Evolutionary conservation across 2,888 invertebrate genomes (phyloP).

Genomic region (Stenolophus ochropezus): DNA sequence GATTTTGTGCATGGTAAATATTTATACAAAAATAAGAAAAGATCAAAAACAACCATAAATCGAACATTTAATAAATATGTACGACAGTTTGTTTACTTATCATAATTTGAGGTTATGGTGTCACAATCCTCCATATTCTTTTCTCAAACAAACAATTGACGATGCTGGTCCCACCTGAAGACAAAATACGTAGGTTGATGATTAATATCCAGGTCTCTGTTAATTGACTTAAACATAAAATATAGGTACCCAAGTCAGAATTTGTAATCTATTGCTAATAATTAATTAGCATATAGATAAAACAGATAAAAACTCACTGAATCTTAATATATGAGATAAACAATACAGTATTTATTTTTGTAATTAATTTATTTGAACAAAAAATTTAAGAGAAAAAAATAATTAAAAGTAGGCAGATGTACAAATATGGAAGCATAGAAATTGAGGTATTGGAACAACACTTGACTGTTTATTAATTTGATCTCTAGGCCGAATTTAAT

Average conservation of each 20-base stretch:
- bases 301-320: conserved; percentile 43
- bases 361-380: conserved; percentile 33
- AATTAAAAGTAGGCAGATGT: neutral
- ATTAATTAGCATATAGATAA: conserved; percentile 56
- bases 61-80: too few species aligned
- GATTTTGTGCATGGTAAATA: too few species aligned
- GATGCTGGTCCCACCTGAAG: conserved; percentile 31
- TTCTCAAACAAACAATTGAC: conserved; percentile 51
- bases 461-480: neutral
- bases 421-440: conserved; percentile 24
- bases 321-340: conserved; percentile 49
- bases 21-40: too few species aligned
- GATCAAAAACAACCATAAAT: too few species aligned
- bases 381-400: conserved; percentile 30
- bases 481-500: neutral
- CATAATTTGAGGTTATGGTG: conserved; percentile 56
- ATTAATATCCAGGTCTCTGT: conserved; percentile 41
- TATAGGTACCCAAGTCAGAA: conserved; percentile 52
- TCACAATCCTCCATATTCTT: conserved; percentile 27
- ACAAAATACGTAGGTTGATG: conserved; percentile 52
- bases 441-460: conserved; percentile 15
- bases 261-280: conserved; percentile 49
- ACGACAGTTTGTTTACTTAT: conserved; percentile 48
- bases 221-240: conserved; percentile 59
- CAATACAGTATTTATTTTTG: conserved; percentile 19